Percentiles rank a stretch among this genome's conserved stretches.
These are phyloP conservation scores for Barnardius zonarius DNA, from an alignment of 2,113 vertebrate species.

Conservation along the genomic window DNA sequence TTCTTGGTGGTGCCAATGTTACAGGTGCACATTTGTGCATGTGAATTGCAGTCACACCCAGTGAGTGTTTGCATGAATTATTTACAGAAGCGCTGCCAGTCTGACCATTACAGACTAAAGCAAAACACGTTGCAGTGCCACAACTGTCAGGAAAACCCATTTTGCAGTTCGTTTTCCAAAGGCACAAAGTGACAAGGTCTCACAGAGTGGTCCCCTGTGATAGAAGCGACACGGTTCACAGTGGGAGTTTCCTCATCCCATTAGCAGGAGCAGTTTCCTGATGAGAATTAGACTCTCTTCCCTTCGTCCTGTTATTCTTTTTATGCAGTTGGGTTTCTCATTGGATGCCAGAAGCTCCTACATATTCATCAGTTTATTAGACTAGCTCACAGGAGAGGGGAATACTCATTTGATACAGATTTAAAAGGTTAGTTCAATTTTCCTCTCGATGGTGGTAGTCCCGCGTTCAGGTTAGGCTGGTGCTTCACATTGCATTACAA, in stretches of 20 bases:
- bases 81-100: neutral
- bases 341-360: neutral
- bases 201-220: neutral
- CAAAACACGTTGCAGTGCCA: neutral
- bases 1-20: neutral
- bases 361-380: constrained; percentile 41
- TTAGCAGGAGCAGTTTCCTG: neutral
- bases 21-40: neutral
- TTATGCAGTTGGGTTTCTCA: neutral
- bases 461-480: neutral
- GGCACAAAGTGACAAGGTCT: neutral
- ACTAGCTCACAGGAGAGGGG: neutral
- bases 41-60: neutral
- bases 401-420: neutral
- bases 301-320: neutral
- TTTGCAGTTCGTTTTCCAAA: neutral
- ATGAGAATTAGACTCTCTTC: constrained; percentile 2
- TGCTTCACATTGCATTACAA: neutral
- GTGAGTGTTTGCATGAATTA: neutral
- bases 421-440: neutral
- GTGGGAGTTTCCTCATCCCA: constrained; percentile 17
- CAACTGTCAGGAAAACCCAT: neutral
- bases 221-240: neutral
- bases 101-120: neutral
- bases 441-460: neutral